phyloP scores from a whole-genome alignment of 2,888 invertebrate genomes.

The Phragmatobia fuliginosa region DNA sequence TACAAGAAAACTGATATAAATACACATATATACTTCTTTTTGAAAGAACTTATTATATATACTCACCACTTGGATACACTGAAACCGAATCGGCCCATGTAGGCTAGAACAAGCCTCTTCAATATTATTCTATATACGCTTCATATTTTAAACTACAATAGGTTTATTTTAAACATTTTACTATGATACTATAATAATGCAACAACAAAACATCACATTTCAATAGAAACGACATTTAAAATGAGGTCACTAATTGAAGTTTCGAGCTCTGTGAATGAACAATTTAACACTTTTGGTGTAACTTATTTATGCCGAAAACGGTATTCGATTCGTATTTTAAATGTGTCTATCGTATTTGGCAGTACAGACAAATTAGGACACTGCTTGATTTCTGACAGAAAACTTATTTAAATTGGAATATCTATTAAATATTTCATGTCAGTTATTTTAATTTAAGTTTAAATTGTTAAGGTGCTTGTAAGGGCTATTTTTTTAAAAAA shows the following conservation, averaged over 20 bases:
- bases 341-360: constrained; percentile 52
- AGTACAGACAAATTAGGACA: constrained; percentile 53
- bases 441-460: background rate
- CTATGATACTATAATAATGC: background rate
- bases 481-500: too few relatives aligned
- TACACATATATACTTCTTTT: too few relatives aligned
- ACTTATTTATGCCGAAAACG: constrained; percentile 30
- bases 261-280: background rate
- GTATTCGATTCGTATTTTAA: constrained; percentile 44
- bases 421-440: constrained; percentile 10
- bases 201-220: background rate
- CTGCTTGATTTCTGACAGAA: constrained; percentile 34
- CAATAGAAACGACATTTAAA: background rate
- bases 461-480: background rate
- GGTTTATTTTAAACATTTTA: background rate
- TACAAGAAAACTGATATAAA: too few relatives aligned
- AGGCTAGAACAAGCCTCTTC: too few relatives aligned
- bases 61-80: too few relatives aligned
- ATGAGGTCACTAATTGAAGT: constrained; percentile 2
- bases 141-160: background rate
- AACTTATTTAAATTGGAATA: constrained; percentile 24
- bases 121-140: too few relatives aligned
- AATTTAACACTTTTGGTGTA: constrained; percentile 15
- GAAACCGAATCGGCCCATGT: too few relatives aligned
- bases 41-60: too few relatives aligned